phyloP scores from a whole-genome alignment of 2,113 vertebrate species.

The Cottus gobio region DNA sequence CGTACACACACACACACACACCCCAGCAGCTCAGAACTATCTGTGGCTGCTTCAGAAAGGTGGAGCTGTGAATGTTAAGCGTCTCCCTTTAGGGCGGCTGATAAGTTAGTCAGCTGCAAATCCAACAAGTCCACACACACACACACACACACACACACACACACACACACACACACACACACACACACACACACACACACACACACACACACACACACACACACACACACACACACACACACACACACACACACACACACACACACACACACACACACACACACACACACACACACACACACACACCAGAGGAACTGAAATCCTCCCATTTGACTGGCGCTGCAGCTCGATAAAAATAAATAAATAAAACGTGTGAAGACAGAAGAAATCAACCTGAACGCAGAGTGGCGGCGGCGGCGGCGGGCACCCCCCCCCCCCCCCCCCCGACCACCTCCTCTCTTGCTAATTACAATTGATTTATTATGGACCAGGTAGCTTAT shows the following conservation, averaged over 20 bases:
- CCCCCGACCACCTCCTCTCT: slow-evolving; percentile 66
- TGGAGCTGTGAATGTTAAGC: slow-evolving; percentile 81
- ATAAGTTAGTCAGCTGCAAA: slow-evolving; percentile 80
- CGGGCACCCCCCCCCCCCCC: slow-evolving; percentile 71
- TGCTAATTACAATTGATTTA: slow-evolving; percentile 99
- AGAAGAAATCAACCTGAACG: slow-evolving; percentile 51
- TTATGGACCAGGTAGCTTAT: slow-evolving; percentile 98
- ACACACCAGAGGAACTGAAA: slow-evolving; percentile 24
- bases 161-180: slow-evolving; percentile 29
- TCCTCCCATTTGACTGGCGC: slow-evolving; percentile 31
- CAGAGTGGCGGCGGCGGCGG: no score
- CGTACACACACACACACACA: neutral
- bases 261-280: slow-evolving; percentile 11
- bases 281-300: slow-evolving; percentile 5
- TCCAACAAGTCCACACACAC: slow-evolving; percentile 77
- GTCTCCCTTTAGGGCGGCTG: slow-evolving; percentile 71
- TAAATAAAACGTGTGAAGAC: slow-evolving; percentile 44
- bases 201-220: neutral
- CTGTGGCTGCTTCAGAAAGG: slow-evolving; percentile 75
- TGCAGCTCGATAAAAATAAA: slow-evolving; percentile 60
- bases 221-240: neutral
- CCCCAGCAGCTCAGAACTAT: slow-evolving; percentile 82
- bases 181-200: slow-evolving; percentile 1
- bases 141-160: slow-evolving; percentile 58
- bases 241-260: neutral